Conservation (phyloP, 1,140 invertebrate species). For the Dreissena rostriformis region DNA sequence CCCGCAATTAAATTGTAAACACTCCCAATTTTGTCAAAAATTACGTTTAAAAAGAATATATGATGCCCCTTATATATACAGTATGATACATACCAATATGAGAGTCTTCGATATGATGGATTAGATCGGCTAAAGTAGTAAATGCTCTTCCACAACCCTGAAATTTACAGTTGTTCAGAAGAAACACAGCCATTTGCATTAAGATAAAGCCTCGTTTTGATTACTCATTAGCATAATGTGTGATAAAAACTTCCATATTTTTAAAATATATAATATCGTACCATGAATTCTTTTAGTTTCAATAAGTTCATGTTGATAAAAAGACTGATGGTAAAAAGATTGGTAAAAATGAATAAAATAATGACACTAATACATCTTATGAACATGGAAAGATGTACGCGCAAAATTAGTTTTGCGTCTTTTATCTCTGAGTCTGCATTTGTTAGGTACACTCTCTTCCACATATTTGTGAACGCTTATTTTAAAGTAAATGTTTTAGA, state of each 20-base stretch:
- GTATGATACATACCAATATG: constrained; percentile 87
- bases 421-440: too few species aligned
- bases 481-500: too few species aligned
- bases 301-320: background rate
- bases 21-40: background rate
- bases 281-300: background rate
- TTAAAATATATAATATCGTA: too few species aligned
- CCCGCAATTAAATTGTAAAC: constrained; percentile 56
- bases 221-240: constrained; percentile 49
- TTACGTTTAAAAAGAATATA: background rate
- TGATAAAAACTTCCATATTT: too few species aligned
- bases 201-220: constrained; percentile 50
- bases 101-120: constrained; percentile 92
- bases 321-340: too few species aligned
- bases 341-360: too few species aligned
- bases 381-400: too few species aligned
- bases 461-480: too few species aligned
- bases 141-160: constrained; percentile 91
- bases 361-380: too few species aligned
- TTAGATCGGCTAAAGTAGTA: constrained; percentile 89
- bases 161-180: constrained; percentile 93
- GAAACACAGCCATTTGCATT: constrained; percentile 89
- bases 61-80: background rate
- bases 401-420: too few species aligned
- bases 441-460: too few species aligned